A percentile compares a stretch with the other conserved stretches of the same genome.
Conservation (phyloP, 2,888 invertebrate genomes). For the Mayetiola destructor region DNA sequence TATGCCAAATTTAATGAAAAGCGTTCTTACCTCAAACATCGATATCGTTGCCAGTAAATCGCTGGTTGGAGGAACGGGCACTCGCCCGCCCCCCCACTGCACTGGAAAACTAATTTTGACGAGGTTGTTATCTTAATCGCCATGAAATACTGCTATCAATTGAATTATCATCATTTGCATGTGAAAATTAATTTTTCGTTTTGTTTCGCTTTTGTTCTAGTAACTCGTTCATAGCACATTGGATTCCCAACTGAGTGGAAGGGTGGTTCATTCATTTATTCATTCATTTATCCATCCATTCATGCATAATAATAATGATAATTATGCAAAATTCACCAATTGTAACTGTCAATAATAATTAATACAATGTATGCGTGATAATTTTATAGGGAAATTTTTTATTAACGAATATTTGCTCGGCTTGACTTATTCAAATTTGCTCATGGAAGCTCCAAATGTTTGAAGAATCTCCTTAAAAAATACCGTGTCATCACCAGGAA, state of each 20-base stretch:
- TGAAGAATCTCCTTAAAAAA: no score
- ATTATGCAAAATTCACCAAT: no score
- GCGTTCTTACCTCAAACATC: conserved; percentile 41
- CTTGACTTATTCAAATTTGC: no score
- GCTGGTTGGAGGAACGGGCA: conserved; percentile 47
- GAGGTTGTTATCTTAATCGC: conserved; percentile 15
- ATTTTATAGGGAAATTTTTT: no score
- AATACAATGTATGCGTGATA: no score
- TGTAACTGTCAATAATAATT: no score
- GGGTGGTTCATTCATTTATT: no score
- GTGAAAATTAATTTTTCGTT: neutral
- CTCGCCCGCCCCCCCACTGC: conserved; percentile 46
- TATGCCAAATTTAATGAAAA: neutral
- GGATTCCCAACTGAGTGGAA: neutral
- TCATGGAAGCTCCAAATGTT: no score
- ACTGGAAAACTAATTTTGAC: conserved; percentile 45
- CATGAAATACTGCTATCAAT: conserved; percentile 16
- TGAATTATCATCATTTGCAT: neutral
- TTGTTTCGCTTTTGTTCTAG: neutral
- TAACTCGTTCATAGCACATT: neutral
- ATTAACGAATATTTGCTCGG: no score
- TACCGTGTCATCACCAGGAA: no score
- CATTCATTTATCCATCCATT: no score
- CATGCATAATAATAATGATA: no score
- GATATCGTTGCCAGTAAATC: conserved; percentile 48